phyloP scores from a whole-genome alignment of 2,797 vertebrate genomes.

The Distichodus sexfasciatus region DNA sequence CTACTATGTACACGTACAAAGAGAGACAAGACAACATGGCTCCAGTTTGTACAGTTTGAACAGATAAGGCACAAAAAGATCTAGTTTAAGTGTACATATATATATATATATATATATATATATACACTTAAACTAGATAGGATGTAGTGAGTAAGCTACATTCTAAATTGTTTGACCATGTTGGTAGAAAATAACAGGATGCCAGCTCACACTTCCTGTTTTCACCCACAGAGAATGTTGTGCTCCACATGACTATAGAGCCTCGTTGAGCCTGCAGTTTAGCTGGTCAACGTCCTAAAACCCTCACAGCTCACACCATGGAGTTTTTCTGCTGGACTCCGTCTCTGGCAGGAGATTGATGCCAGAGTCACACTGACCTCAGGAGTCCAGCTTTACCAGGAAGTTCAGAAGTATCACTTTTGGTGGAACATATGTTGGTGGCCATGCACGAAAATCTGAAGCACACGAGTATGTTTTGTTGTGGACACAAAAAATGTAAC shows the following conservation, averaged over 20 bases:
- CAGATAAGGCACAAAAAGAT: no score
- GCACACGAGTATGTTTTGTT: no score
- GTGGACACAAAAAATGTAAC: no score
- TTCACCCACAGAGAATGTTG: constrained; percentile 56
- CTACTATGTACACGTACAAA: no score
- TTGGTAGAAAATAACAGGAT: background rate
- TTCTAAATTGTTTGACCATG: no score
- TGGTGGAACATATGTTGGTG: background rate
- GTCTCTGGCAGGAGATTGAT: background rate
- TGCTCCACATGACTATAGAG: constrained; percentile 55
- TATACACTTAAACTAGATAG: no score
- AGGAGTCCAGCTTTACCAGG: background rate
- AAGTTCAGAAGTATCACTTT: background rate
- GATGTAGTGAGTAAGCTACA: background rate
- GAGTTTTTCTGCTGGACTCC: background rate
- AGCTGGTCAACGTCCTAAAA: background rate
- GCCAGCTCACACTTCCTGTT: constrained; percentile 30
- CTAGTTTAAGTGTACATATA: no score
- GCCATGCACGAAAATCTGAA: background rate
- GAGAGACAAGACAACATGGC: no score
- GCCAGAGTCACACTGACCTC: background rate
- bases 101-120: no score
- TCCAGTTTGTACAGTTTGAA: no score
- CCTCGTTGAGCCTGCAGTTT: constrained; percentile 45
- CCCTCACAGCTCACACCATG: background rate